phyloP scores from a whole-genome alignment of 2,797 vertebrate genomes.

The Coregonus ussuriensis region DNA sequence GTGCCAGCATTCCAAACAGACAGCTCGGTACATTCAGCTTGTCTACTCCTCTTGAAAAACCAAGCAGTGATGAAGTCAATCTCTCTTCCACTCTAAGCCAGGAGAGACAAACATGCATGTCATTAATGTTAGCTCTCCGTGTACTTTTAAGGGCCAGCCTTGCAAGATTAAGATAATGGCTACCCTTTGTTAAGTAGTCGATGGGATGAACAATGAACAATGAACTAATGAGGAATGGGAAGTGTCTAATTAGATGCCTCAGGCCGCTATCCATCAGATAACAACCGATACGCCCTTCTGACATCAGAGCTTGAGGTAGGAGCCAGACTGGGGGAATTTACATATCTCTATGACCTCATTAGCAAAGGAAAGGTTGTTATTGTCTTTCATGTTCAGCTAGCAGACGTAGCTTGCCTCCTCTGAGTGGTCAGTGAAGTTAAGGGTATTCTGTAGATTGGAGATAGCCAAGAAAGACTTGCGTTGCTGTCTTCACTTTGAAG shows the following conservation, averaged over 20 bases:
- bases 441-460: constrained; percentile 10
- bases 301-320: constrained; percentile 28
- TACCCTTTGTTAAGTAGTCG: neutral
- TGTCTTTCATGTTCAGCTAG: constrained; percentile 26
- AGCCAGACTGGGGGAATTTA: constrained; percentile 29
- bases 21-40: too few species aligned
- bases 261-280: neutral
- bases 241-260: constrained; percentile 10
- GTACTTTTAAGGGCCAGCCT: too few species aligned
- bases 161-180: neutral
- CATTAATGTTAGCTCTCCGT: too few species aligned
- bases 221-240: neutral
- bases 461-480: neutral
- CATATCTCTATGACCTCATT: constrained; percentile 46
- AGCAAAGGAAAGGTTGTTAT: constrained; percentile 40
- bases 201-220: neutral
- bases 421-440: constrained; percentile 36
- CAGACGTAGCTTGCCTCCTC: constrained; percentile 23
- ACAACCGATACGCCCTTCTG: constrained; percentile 22
- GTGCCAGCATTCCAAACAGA: too few species aligned
- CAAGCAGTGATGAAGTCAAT: too few species aligned
- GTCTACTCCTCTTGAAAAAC: too few species aligned
- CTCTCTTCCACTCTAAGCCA: too few species aligned
- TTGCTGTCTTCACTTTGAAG: constrained; percentile 25
- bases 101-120: too few species aligned